A percentile compares a stretch with the other conserved stretches of the same genome.
These are phyloP conservation scores for Lynx canadensis DNA, from an alignment of 2,113 vertebrate species.

Conservation along the genomic window DNA sequence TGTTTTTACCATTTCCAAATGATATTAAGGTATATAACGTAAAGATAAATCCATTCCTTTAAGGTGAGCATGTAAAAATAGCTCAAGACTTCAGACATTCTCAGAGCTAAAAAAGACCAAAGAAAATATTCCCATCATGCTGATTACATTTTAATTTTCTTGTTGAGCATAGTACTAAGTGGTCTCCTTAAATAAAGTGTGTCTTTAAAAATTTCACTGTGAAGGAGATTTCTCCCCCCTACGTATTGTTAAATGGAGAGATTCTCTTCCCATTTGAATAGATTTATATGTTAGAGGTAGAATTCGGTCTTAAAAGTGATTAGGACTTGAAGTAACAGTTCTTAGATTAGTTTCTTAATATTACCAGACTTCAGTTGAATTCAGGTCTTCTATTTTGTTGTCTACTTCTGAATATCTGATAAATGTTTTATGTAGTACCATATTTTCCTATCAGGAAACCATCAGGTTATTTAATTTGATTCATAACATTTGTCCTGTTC, in stretches of 20 bases:
- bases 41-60: not conserved
- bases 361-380: not conserved
- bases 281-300: not conserved
- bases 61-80: not conserved
- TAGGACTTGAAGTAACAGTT: not conserved
- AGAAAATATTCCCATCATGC: not conserved
- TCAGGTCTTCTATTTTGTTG: not conserved
- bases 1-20: not conserved
- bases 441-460: conserved; percentile 38
- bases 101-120: conserved; percentile 23
- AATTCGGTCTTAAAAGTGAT: conserved; percentile 29
- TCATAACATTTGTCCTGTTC: not conserved
- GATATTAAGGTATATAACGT: conserved; percentile 26
- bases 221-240: not conserved
- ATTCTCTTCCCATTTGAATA: not conserved
- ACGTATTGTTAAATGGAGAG: not conserved
- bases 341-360: conserved; percentile 33
- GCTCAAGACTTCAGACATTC: not conserved
- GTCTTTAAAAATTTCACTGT: conserved; percentile 45
- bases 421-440: not conserved
- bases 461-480: conserved; percentile 47
- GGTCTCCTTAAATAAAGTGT: not conserved
- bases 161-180: not conserved
- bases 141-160: conserved; percentile 49
- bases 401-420: not conserved